Base-by-base conservation (phyloP, 2,113 vertebrate species). In the Gavia stellata region DNA sequence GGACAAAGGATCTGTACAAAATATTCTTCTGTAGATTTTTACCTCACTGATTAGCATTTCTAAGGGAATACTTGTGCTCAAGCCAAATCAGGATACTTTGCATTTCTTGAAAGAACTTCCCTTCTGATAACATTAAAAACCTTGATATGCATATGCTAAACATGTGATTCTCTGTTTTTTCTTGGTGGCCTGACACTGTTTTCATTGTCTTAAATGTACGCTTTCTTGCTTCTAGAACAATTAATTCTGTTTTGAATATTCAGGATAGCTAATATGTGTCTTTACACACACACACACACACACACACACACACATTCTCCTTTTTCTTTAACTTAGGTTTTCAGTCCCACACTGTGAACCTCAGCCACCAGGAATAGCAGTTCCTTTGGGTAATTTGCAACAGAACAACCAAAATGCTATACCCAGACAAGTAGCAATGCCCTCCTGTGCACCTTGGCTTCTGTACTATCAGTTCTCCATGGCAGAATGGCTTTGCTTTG, bases 31-130 rank as follows among this genome's bases (percentile, higher is more conserved):
- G 36, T 86, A 81, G 34, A 53, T 84, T 95, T 95, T 91, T 81
- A 83, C 50, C 77, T 86, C 85, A 47, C 49, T 68, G 63, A 80
- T 94, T 95, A 93, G 36, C 89, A 72, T 95, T 96, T 95, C 83
- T 94, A 65, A 91, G 58, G 42, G 59, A 92, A 95, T 89, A 72
- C n/a, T 95, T 94, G 55, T 86, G 56, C 71, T 94, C 40, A 83
- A 94, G 73, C n/a, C 67, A 95, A 65, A 95, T 84, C 83, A 95
- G 53, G 33, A 83, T 70, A 81, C 49, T 94, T 94, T 90, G 47
- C 47, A 88, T 86, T 93, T 94, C 72, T 94, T 95, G 55, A 96
- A 79, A 91, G 81, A 92, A 59, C 45, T 88, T 95, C 26, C 42
- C 19, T 42, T 90, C 63, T 78, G 90, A 90, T 93, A 88, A 71